phyloP scores from a whole-genome alignment of 2,113 vertebrate genomes.

The Lagopus muta region DNA sequence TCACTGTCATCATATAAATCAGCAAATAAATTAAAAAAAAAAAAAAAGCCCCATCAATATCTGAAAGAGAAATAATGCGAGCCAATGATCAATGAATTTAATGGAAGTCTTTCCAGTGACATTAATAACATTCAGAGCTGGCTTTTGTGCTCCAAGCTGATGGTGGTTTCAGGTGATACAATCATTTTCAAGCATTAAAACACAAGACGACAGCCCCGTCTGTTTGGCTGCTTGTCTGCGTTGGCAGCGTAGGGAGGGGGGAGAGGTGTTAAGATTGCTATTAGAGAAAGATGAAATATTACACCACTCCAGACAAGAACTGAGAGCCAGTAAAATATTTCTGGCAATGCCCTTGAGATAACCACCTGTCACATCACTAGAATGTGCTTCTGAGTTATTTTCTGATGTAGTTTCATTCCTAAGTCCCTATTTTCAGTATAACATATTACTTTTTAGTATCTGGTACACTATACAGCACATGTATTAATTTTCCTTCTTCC shows the following conservation, averaged over 20 bases:
- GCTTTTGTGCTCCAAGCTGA: neutral
- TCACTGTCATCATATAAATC: neutral
- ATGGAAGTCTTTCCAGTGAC: neutral
- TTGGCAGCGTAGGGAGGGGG: neutral
- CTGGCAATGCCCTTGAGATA: constrained; percentile 45
- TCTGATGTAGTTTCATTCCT: neutral
- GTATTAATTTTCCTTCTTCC: constrained; percentile 45
- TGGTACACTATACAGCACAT: neutral
- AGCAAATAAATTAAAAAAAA: constrained; percentile 8
- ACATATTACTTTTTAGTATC: constrained; percentile 8
- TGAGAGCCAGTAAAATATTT: neutral
- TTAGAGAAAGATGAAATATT: neutral
- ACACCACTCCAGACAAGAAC: neutral
- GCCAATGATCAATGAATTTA: neutral
- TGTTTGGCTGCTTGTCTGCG: neutral
- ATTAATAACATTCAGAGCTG: neutral
- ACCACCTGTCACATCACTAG: constrained; percentile 26
- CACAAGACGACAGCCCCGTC: neutral
- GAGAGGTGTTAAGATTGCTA: neutral
- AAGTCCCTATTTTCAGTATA: constrained; percentile 11
- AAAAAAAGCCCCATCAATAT: neutral
- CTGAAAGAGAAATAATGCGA: neutral
- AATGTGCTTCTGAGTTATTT: constrained; percentile 8
- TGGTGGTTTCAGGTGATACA: neutral
- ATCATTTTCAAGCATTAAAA: neutral